Conservation (phyloP, 2,113 vertebrate species). For the Myotis lucifugus region DNA sequence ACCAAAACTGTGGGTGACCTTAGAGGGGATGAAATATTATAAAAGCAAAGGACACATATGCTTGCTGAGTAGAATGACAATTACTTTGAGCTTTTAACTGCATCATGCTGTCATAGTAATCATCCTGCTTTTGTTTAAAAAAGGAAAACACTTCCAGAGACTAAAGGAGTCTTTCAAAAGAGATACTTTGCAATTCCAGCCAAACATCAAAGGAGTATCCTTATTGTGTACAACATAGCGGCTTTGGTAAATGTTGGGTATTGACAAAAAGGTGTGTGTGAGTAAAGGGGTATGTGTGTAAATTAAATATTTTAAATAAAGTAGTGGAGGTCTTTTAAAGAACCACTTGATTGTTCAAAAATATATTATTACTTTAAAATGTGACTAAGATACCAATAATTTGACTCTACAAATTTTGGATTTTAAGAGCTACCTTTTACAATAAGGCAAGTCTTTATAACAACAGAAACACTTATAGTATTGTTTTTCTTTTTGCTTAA, state of each 20-base stretch:
- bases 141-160: neutral
- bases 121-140: conserved; percentile 12
- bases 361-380: neutral
- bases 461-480: neutral
- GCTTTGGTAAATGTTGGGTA: neutral
- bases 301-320: conserved; percentile 47
- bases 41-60: conserved; percentile 42
- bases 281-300: neutral
- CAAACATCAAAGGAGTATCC: neutral
- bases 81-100: conserved; percentile 43
- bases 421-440: conserved; percentile 24
- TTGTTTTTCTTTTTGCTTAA: conserved; percentile 11
- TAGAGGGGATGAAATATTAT: conserved; percentile 49
- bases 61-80: conserved; percentile 12
- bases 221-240: neutral
- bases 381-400: neutral
- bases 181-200: neutral
- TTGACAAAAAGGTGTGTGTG: neutral
- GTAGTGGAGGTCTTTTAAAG: neutral
- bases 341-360: neutral
- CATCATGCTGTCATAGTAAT: neutral
- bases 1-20: neutral
- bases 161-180: neutral
- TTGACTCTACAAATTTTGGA: neutral
- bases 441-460: neutral